phyloP scores from a whole-genome alignment of 1,140 invertebrate genomes.

The Aphidius ervi region DNA sequence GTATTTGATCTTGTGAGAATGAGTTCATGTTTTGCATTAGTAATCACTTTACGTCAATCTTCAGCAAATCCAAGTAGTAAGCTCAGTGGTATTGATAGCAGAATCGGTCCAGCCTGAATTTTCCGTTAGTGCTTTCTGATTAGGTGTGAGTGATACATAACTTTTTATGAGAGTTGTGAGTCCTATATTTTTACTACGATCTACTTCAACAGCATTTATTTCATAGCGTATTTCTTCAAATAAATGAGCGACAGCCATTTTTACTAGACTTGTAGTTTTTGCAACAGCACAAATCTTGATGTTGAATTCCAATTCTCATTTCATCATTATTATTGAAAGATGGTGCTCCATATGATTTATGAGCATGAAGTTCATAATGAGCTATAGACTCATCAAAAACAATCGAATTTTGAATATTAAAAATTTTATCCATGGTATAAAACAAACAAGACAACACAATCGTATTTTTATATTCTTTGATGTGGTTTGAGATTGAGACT shows the following conservation, averaged over 20 bases:
- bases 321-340: constrained; percentile 9
- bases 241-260: constrained; percentile 42
- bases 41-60: too few species aligned
- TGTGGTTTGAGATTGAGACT: constrained; percentile 1
- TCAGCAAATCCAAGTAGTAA: constrained; percentile 48
- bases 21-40: constrained; percentile 50
- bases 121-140: constrained; percentile 25
- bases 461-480: neutral
- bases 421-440: constrained; percentile 21
- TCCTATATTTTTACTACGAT: constrained; percentile 44
- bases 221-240: constrained; percentile 51
- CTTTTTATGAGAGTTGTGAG: constrained; percentile 45
- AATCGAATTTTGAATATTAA: constrained; percentile 26
- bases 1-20: constrained; percentile 40
- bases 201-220: constrained; percentile 46
- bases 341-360: constrained; percentile 8
- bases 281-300: constrained; percentile 37
- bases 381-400: constrained; percentile 33
- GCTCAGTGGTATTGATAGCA: constrained; percentile 39
- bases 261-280: constrained; percentile 29
- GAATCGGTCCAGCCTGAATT: constrained; percentile 34
- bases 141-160: constrained; percentile 30
- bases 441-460: constrained; percentile 5
- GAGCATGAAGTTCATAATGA: constrained; percentile 36
- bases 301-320: constrained; percentile 22